Evolutionary conservation across 2,888 invertebrate species (phyloP), one percentile per base, ranked within the genome.

Genomic region (Lacanobia wlatinum): DNA sequence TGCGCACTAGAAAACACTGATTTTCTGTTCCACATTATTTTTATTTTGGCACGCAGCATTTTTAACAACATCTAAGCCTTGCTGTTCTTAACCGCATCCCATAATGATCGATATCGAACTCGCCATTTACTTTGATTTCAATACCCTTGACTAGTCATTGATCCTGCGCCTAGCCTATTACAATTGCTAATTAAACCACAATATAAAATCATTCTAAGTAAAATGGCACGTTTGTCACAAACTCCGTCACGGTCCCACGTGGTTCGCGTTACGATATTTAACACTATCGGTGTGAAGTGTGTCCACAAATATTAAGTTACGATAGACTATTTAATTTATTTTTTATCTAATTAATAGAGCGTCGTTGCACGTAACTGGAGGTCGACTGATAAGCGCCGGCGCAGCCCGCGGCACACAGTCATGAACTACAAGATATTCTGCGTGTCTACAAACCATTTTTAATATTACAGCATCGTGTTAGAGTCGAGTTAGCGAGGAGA

Each of bases 331-430:
- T 69, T 64, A 69, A 80, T 78, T 73, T 79, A 60, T 59, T 75
- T 83, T 85, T 81, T 79, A 77, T 83, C 72, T 85, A 82, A 87
- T 83, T 82, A 80, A 80, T 78, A 68, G 78, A 73, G 78, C 76
- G 81, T 53, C 71, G 76, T 84, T 87, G 86, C 86, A 76, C 87
- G 82, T 76, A 84, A 83, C 82, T 87, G 91, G 91, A 92, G 94
- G 92, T 91, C 92, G 93, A 87, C 86, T 92, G 95, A 95, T 95
- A 95, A 95, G 90, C 89, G 88, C 77, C 81, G 80, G 86, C 91
- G 90, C 92, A 91, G 87, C 88, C 87, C 86, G 82, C 87, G 81
- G 81, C 90, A 88, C 88, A 84, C 84, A 80, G 75, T 81, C 87
- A 82, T 86, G 79, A 79, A 87, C 87, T 89, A 84, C 69, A 78